Base-by-base conservation (phyloP, 2,797 vertebrate species). In the Halcyon chelicuti region DNA sequence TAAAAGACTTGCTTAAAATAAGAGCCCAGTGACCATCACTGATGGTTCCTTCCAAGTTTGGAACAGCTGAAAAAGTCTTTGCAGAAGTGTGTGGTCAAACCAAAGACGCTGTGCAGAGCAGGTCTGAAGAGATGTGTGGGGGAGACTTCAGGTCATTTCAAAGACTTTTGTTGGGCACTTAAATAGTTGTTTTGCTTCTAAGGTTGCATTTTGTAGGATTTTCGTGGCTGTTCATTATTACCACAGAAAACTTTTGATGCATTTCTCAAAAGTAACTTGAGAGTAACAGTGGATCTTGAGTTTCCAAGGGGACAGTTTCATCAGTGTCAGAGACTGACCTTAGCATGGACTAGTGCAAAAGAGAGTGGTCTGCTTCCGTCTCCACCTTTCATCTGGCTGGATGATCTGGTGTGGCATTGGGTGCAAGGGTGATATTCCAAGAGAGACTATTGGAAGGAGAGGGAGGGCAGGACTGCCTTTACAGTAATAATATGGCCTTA, bases 361-460 rank as follows among this genome's bases (percentile, higher is more conserved):
- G 22, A 23, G 28, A 22, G 35, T 40, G 14, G 2, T 78, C 55
- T 88, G 18, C 51, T 35, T 86, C 14, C 3, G 75, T 81, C 51
- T 84, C n/a, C 3, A 22, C 20, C 15, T 58, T 67, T 79, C 8
- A 7, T 52, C 40, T 92, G 40, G 13, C 28, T 63, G 31, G 21
- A 23, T 63, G 44, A n/a, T 58, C 0, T 5, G 26, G 2, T 39
- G 37, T 85, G 33, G 35, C 2, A 0, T 4, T 67, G 44, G 39
- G 40, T 79, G 63, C 46, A 39, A 17, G 18, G 12, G 18, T 68
- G 40, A 12, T 65, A 37, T 61, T 88, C 37, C n/a, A 62, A 61
- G 62, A 72, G 26, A 68, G 31, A 33, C n/a, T 46, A 7, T 22
- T 17, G 55, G 47, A 81, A 86, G 58, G 51, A 61, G 31, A 49